Evolutionary conservation across 2,888 invertebrate genomes (phyloP).

Genomic region (Parthenolecanium corni): DNA sequence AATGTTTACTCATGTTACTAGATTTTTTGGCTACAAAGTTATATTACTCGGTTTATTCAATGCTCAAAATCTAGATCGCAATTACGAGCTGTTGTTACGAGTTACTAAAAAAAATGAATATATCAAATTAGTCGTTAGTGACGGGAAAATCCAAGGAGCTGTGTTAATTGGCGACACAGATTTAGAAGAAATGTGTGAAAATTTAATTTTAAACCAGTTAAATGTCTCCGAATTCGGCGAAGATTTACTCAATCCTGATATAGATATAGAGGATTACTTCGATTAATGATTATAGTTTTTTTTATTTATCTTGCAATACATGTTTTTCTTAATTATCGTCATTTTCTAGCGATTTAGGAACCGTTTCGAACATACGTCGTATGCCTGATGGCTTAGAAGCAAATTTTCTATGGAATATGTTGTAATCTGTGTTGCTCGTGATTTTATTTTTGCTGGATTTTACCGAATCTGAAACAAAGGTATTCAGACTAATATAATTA

Average conservation of each 20-base stretch:
- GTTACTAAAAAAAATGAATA: slow-evolving; percentile 70
- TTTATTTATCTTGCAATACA: background rate
- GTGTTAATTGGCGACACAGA: slow-evolving; percentile 94
- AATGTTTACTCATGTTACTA: slow-evolving; percentile 91
- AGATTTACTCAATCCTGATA: slow-evolving; percentile 83
- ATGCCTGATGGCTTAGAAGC: no score
- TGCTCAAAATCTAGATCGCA: slow-evolving; percentile 66
- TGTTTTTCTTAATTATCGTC: background rate
- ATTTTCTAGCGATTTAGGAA: no score
- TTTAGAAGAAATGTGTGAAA: slow-evolving; percentile 95
- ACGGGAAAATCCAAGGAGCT: slow-evolving; percentile 81
- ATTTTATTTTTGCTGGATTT: no score
- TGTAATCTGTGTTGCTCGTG: no score
- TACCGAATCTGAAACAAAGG: no score
- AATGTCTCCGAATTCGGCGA: slow-evolving; percentile 80
- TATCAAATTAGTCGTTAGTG: slow-evolving; percentile 68
- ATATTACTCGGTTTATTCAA: slow-evolving; percentile 84
- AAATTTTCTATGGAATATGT: no score
- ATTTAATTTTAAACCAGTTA: slow-evolving; percentile 86
- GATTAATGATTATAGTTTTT: slow-evolving; percentile 49
- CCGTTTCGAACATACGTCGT: no score
- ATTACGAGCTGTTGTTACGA: slow-evolving; percentile 72
- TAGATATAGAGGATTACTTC: slow-evolving; percentile 99
- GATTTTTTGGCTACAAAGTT: slow-evolving; percentile 86
- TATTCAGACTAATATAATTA: no score